Conservation (phyloP, 1,140 invertebrate species). For the Lineus longissimus region DNA sequence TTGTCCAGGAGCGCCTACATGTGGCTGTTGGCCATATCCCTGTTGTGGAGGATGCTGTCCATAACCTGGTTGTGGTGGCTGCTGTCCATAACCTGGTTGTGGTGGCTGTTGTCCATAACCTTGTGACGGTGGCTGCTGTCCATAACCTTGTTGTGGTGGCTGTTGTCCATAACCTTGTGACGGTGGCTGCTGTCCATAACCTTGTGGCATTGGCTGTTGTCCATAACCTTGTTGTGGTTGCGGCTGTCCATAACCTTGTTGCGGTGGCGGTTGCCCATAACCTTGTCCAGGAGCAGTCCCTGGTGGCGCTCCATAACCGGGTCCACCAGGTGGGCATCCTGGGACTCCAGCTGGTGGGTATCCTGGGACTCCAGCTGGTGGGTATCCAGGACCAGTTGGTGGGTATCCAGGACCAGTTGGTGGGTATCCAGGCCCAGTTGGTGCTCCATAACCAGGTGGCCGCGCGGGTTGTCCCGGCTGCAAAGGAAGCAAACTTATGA, state of each 20-base stretch:
- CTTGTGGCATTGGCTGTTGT: not conserved
- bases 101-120: not conserved
- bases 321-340: not conserved
- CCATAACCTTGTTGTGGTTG: not conserved
- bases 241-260: not conserved
- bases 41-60: not conserved
- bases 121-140: not conserved
- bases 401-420: not conserved
- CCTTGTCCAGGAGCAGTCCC: not conserved
- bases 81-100: not conserved
- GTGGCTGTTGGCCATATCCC: not conserved
- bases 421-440: no score
- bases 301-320: not conserved
- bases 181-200: not conserved
- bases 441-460: no score
- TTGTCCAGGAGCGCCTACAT: not conserved
- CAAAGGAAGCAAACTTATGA: no score
- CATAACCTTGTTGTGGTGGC: not conserved
- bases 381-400: not conserved
- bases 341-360: not conserved
- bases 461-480: no score
- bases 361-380: constrained; percentile 1
- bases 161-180: no score
- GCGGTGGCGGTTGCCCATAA: not conserved
- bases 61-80: not conserved